Conservation (phyloP, 1,140 invertebrate species). For the Trichomalopsis sarcophagae region DNA sequence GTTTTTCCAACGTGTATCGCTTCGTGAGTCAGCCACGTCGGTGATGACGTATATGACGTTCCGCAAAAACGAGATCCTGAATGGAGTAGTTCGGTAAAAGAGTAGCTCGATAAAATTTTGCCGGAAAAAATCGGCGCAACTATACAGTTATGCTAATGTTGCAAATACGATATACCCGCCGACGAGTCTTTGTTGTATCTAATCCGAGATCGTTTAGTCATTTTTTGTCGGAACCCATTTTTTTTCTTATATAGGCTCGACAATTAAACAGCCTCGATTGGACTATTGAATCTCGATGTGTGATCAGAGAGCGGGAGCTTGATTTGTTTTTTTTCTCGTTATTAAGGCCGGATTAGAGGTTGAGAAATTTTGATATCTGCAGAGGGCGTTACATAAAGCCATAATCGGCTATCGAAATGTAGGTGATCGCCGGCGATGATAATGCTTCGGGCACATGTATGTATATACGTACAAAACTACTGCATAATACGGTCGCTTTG, state of each 20-base stretch:
- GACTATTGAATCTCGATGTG: neutral
- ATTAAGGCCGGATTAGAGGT: neutral
- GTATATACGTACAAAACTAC: too few relatives aligned
- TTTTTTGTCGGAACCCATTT: neutral
- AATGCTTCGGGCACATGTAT: too few relatives aligned
- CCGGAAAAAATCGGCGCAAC: neutral
- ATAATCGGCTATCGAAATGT: neutral
- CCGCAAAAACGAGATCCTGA: neutral
- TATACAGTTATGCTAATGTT: constrained; percentile 11
- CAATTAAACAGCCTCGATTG: neutral
- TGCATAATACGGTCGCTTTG: too few relatives aligned
- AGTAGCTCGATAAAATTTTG: neutral
- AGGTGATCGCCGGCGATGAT: neutral
- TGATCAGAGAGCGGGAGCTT: neutral
- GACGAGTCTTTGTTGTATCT: neutral
- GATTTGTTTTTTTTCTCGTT: neutral
- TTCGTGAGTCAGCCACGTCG: neutral
- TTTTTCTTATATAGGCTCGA: neutral
- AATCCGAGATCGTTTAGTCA: neutral
- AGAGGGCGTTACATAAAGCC: neutral
- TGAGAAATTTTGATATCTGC: neutral
- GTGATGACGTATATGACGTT: neutral
- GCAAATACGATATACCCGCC: constrained; percentile 1
- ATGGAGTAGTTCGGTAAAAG: neutral
- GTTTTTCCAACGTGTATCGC: too few relatives aligned